These are phyloP conservation scores for Desoria tigrina DNA, from an alignment of 2,888 invertebrate genomes.

Conservation along the genomic window DNA sequence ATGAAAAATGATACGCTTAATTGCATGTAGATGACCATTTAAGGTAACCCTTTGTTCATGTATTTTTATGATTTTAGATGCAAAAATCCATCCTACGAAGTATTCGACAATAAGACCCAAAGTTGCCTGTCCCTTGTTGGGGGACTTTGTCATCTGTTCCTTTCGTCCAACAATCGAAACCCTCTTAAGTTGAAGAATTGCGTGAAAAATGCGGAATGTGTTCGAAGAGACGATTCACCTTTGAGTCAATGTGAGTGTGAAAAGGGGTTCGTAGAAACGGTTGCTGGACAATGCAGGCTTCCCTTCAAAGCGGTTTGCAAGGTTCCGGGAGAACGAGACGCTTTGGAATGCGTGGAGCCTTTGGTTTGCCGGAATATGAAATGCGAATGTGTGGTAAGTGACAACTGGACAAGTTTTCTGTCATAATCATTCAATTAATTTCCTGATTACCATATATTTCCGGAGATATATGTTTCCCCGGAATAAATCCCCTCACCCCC, in stretches of 20 bases:
- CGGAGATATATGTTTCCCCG: not conserved
- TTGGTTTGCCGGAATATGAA: slow-evolving; percentile 31
- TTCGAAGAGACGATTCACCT: slow-evolving; percentile 40
- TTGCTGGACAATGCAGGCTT: slow-evolving; percentile 28
- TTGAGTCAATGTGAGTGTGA: slow-evolving; percentile 44
- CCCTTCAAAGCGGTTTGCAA: slow-evolving; percentile 36
- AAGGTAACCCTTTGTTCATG: too few species aligned
- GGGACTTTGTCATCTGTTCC: slow-evolving; percentile 39
- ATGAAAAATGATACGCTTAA: too few species aligned
- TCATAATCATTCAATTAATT: too few species aligned
- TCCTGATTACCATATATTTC: too few species aligned
- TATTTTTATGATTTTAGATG: too few species aligned
- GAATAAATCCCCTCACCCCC: too few species aligned
- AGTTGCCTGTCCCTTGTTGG: slow-evolving; percentile 41
- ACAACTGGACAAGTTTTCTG: too few species aligned
- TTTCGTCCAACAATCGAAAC: slow-evolving; percentile 30
- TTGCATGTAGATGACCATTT: too few species aligned
- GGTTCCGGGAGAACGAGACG: slow-evolving; percentile 33
- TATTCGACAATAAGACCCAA: slow-evolving; percentile 38
- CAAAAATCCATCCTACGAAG: slow-evolving; percentile 44
- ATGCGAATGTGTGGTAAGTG: slow-evolving; percentile 37
- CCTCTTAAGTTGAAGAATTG: slow-evolving; percentile 43
- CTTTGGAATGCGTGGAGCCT: slow-evolving; percentile 40
- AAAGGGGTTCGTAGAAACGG: slow-evolving; percentile 42
- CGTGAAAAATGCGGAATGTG: slow-evolving; percentile 42